Evolutionary conservation across 1,140 invertebrate genomes (phyloP).

Genomic region (Hycleus cichorii): DNA sequence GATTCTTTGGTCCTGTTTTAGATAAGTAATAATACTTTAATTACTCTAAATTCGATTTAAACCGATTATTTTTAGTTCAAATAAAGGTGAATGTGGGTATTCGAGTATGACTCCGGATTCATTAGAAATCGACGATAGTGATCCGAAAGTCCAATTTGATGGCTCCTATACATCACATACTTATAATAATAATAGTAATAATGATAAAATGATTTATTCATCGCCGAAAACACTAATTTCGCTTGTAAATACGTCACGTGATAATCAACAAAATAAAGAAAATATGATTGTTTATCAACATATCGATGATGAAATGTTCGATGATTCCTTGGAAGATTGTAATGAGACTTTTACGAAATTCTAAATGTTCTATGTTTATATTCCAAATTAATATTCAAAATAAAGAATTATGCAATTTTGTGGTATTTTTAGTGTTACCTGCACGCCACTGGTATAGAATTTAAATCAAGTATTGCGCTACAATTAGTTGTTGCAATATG

Average conservation of each 20-base stretch:
- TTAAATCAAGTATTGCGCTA: too few relatives aligned
- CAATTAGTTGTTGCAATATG: too few relatives aligned
- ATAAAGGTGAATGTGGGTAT: neutral
- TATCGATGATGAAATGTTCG: slow-evolving; percentile 14
- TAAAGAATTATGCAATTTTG: too few relatives aligned
- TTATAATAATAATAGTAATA: slow-evolving; percentile 8
- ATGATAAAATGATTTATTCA: slow-evolving; percentile 22
- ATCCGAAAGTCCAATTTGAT: slow-evolving; percentile 1
- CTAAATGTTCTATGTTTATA: neutral
- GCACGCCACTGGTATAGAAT: too few relatives aligned
- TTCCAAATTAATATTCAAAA: too few relatives aligned
- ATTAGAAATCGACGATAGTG: slow-evolving; percentile 21
- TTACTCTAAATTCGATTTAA: neutral
- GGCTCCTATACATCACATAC: slow-evolving; percentile 21
- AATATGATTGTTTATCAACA: too few relatives aligned
- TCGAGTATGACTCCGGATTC: slow-evolving; percentile 31
- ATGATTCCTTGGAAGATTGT: slow-evolving; percentile 25
- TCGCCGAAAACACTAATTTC: slow-evolving; percentile 12
- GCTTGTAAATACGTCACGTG: neutral
- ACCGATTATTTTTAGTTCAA: neutral
- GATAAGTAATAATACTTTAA: neutral
- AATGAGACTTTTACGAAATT: slow-evolving; percentile 3
- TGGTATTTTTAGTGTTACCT: too few relatives aligned
- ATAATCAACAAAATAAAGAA: too few relatives aligned
- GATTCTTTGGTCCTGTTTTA: slow-evolving; percentile 35